Evolutionary conservation across 23 tunicate species (phyloP).

Genomic region (Botrylloides violaceus): DNA sequence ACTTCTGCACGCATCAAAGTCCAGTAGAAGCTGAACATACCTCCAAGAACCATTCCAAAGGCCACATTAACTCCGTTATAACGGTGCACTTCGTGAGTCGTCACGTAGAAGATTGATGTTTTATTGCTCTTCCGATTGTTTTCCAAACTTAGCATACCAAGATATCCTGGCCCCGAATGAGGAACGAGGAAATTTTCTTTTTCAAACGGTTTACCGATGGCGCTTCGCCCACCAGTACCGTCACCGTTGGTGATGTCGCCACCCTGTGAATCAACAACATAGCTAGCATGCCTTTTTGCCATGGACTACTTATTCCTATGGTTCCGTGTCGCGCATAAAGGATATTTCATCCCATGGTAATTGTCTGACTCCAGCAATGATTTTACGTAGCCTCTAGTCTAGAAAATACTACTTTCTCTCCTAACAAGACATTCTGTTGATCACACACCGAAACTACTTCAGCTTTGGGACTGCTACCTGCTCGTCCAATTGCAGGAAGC

Average conservation of each 20-base stretch:
- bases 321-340: no score
- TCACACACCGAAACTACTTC: no score
- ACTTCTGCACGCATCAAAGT: not conserved
- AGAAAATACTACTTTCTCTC: no score
- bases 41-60: slow-evolving; percentile 57
- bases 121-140: slow-evolving; percentile 45
- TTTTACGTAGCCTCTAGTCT: no score
- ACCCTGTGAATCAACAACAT: slow-evolving; percentile 62
- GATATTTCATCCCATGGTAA: no score
- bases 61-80: slow-evolving; percentile 40
- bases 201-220: slow-evolving; percentile 47
- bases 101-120: slow-evolving; percentile 68
- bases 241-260: slow-evolving; percentile 75
- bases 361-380: no score
- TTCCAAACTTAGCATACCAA: slow-evolving; percentile 57
- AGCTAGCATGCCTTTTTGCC: no score
- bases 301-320: no score
- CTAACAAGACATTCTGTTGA: no score
- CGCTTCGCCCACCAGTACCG: slow-evolving; percentile 74
- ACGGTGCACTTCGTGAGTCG: slow-evolving; percentile 11
- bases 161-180: slow-evolving; percentile 40
- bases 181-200: slow-evolving; percentile 46
- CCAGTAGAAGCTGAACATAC: slow-evolving; percentile 18
- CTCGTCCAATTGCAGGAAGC: no score
- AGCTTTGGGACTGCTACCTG: no score